These are phyloP conservation scores for Tenebrio molitor DNA, from an alignment of 1,140 invertebrate species.

Conservation along the genomic window DNA sequence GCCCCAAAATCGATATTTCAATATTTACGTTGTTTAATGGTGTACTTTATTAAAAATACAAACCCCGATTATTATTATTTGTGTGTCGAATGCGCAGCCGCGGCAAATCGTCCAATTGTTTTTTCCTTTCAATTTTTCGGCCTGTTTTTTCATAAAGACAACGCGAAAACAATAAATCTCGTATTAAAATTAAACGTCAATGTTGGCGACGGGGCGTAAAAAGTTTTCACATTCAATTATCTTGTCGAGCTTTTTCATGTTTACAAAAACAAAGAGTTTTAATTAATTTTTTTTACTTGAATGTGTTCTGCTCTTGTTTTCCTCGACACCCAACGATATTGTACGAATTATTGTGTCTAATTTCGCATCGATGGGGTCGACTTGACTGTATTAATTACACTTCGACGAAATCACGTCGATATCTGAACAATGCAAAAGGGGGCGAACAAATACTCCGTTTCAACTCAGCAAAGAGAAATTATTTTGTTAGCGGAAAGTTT, in stretches of 20 bases:
- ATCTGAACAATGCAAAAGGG: background rate
- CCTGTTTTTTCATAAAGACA: too few relatives aligned
- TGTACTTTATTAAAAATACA: conserved; percentile 38
- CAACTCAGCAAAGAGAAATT: too few relatives aligned
- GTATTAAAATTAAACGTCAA: conserved; percentile 29
- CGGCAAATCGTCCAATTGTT: too few relatives aligned
- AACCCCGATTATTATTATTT: conserved; percentile 27
- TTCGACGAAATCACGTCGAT: background rate
- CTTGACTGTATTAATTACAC: background rate
- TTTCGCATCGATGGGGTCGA: too few relatives aligned
- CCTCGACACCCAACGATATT: background rate
- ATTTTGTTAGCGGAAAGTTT: too few relatives aligned
- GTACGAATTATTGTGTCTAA: background rate
- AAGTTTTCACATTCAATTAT: conserved; percentile 38
- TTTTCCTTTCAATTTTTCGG: too few relatives aligned
- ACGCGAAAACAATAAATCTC: too few relatives aligned
- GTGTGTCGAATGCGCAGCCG: background rate
- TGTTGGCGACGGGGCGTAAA: background rate
- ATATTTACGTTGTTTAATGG: conserved; percentile 47
- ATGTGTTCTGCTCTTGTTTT: background rate
- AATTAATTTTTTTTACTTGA: conserved; percentile 30
- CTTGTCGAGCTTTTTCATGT: conserved; percentile 23
- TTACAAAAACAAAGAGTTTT: conserved; percentile 25
- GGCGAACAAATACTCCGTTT: too few relatives aligned
- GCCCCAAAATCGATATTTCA: conserved; percentile 48